phyloP scores from a whole-genome alignment of 2,888 invertebrate genomes.

The Beris chalybata region DNA sequence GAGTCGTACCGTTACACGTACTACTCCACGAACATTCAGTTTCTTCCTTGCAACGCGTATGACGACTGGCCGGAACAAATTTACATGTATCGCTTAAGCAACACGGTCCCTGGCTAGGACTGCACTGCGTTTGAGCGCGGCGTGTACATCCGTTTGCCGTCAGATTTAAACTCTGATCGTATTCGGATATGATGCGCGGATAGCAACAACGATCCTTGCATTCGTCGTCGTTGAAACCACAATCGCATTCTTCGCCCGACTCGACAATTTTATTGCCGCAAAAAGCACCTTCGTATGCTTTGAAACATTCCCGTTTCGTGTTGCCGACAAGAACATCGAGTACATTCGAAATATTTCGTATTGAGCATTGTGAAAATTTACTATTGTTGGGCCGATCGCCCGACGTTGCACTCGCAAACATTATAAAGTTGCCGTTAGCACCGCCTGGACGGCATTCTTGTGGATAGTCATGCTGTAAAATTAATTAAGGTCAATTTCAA shows the following conservation, averaged over 20 bases:
- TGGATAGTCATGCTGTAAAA: slow-evolving; percentile 86
- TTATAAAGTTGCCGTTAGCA: slow-evolving; percentile 94
- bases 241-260: slow-evolving; percentile 97
- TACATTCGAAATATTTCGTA: slow-evolving; percentile 93
- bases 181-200: slow-evolving; percentile 74
- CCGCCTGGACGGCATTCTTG: slow-evolving; percentile 89
- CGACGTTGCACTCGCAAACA: slow-evolving; percentile 99
- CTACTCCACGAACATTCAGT: slow-evolving; percentile 89
- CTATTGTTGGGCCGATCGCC: slow-evolving; percentile 98
- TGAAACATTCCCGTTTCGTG: slow-evolving; percentile 91
- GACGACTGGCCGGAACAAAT: slow-evolving; percentile 68
- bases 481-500: slow-evolving; percentile 26
- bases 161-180: slow-evolving; percentile 68
- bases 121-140: slow-evolving; percentile 71
- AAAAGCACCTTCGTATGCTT: slow-evolving; percentile 90
- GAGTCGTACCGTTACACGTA: slow-evolving; percentile 80
- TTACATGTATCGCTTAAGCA: slow-evolving; percentile 79
- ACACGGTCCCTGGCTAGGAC: slow-evolving; percentile 98
- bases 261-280: slow-evolving; percentile 99
- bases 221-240: slow-evolving; percentile 89
- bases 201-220: slow-evolving; percentile 94
- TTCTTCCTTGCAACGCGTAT: slow-evolving; percentile 77
- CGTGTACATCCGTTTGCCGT: slow-evolving; percentile 81
- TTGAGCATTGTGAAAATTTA: slow-evolving; percentile 92
- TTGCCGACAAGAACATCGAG: slow-evolving; percentile 89